Evolutionary conservation across 1,140 invertebrate species (phyloP).

Genomic region (Heliothis virescens): DNA sequence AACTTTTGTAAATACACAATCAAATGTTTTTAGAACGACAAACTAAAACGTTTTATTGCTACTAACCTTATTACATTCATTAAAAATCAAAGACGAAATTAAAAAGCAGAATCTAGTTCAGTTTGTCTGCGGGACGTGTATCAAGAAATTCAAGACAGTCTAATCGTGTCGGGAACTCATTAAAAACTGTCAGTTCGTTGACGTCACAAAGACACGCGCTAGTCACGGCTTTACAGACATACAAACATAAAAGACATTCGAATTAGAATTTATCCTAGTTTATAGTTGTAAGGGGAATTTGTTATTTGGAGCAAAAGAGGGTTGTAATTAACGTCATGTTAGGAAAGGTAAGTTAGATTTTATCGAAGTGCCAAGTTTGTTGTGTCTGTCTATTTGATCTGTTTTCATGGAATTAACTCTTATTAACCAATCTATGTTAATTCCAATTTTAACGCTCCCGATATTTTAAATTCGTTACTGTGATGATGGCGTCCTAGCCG

Average conservation of each 20-base stretch:
- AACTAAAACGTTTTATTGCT: no score
- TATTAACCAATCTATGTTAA: no score
- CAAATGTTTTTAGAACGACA: no score
- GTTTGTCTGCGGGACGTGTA: not conserved
- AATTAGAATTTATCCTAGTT: conserved; percentile 1
- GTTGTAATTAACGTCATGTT: not conserved
- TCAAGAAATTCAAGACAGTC: conserved; percentile 14
- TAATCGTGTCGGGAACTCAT: conserved; percentile 37
- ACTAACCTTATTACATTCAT: not conserved
- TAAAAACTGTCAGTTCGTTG: conserved; percentile 42
- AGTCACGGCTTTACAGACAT: conserved; percentile 5
- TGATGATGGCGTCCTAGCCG: no score
- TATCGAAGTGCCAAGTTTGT: no score
- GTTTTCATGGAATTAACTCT: no score
- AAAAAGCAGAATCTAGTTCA: conserved; percentile 1
- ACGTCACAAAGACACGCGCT: conserved; percentile 1
- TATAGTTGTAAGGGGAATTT: not conserved
- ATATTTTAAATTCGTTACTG: no score
- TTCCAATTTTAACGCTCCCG: no score
- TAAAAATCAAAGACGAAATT: not conserved
- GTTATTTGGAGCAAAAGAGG: no score
- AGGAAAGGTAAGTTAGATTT: not conserved
- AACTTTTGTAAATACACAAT: no score
- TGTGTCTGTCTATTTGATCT: no score
- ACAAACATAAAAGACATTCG: conserved; percentile 12